Evolutionary conservation across 2,113 vertebrate species (phyloP).

Genomic region (Phainopepla nitens): DNA sequence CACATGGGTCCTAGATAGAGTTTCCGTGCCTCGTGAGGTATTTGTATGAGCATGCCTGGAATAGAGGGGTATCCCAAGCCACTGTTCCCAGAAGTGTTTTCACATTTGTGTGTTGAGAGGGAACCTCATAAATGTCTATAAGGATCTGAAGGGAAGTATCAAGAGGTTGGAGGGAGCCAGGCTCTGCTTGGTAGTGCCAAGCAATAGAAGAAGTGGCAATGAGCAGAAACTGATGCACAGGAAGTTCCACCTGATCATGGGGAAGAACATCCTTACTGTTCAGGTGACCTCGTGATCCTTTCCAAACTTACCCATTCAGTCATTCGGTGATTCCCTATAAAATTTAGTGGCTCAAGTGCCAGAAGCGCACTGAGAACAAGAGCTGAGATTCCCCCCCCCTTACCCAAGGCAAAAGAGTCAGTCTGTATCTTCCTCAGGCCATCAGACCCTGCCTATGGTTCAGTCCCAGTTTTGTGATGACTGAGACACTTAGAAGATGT

Average conservation of each 20-base stretch:
- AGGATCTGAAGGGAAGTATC: not conserved
- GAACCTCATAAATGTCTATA: not conserved
- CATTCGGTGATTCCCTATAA: not conserved
- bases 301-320: not conserved
- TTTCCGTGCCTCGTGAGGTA: not conserved
- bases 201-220: not conserved
- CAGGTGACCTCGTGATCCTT: not conserved
- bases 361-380: not conserved
- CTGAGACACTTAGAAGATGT: not conserved
- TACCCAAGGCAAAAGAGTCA: not conserved
- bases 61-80: fast-evolving
- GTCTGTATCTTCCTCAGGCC: not conserved
- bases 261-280: not conserved
- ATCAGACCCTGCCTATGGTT: not conserved
- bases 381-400: not conserved
- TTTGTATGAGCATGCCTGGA: not conserved
- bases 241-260: not conserved
- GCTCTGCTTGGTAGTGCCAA: not conserved
- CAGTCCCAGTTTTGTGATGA: not conserved
- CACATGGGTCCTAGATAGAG: not conserved
- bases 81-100: not conserved
- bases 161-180: not conserved
- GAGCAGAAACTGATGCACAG: not conserved
- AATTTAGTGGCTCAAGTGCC: not conserved
- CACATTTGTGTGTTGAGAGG: not conserved